Evolutionary conservation across 1,140 invertebrate species (phyloP).

Genomic region (Telenomus remus): DNA sequence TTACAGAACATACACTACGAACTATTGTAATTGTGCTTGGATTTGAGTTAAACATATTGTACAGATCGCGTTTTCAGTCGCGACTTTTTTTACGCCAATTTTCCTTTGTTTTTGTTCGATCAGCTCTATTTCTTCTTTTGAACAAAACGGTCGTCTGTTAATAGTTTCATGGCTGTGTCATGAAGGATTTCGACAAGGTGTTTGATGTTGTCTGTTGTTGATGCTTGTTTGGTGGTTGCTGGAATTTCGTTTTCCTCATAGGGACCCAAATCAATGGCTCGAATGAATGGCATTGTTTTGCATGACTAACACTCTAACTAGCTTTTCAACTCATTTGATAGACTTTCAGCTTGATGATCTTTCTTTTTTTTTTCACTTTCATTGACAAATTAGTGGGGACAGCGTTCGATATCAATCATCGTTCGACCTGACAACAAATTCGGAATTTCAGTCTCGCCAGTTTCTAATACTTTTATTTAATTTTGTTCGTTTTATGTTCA

Average conservation of each 20-base stretch:
- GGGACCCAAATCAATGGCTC: slow-evolving; percentile 56
- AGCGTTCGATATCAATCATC: not conserved
- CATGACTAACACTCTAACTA: slow-evolving; percentile 33
- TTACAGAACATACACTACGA: slow-evolving; percentile 77
- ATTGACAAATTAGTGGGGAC: slow-evolving; percentile 3
- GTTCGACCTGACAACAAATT: not conserved
- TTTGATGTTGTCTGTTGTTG: slow-evolving; percentile 59
- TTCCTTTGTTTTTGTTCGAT: slow-evolving; percentile 14
- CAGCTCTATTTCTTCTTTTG: slow-evolving; percentile 48
- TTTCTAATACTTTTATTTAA: slow-evolving; percentile 6
- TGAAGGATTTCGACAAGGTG: slow-evolving; percentile 67
- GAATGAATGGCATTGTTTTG: slow-evolving; percentile 49
- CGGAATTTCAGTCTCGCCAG: not conserved
- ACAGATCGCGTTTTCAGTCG: slow-evolving; percentile 62
- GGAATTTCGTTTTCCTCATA: slow-evolving; percentile 63
- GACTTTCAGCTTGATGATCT: slow-evolving; percentile 27
- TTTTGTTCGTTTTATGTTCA: not conserved
- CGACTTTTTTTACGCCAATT: slow-evolving; percentile 16
- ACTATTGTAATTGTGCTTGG: slow-evolving; percentile 74
- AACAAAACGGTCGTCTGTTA: slow-evolving; percentile 67
- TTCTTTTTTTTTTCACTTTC: slow-evolving; percentile 31
- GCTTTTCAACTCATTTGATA: slow-evolving; percentile 39
- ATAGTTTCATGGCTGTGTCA: slow-evolving; percentile 68
- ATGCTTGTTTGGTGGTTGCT: slow-evolving; percentile 62
- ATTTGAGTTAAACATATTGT: slow-evolving; percentile 69